Percentiles rank a stretch among this genome's conserved stretches.
Evolutionary conservation across 2,797 vertebrate species (phyloP).

Genomic region (Numenius phaeopus): DNA sequence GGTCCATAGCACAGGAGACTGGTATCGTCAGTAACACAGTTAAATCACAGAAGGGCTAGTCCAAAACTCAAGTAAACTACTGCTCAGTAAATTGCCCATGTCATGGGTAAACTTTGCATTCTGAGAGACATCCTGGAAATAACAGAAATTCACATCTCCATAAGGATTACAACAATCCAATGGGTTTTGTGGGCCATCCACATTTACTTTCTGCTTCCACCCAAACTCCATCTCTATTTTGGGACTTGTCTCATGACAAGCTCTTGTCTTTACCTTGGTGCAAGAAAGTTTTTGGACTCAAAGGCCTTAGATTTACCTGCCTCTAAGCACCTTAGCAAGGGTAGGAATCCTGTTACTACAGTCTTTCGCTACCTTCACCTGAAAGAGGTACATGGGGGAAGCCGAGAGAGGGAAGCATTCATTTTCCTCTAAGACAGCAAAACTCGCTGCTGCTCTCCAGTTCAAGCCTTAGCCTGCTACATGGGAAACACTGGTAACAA

Average conservation of each 20-base stretch:
- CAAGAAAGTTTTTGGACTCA: background rate
- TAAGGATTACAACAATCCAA: background rate
- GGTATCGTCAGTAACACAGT: accelerated
- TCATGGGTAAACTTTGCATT: background rate
- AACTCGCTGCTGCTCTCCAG: background rate
- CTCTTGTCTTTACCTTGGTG: background rate
- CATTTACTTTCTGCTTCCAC: background rate
- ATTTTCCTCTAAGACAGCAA: background rate
- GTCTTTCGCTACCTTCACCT: accelerated
- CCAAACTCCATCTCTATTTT: background rate
- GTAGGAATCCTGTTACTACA: background rate
- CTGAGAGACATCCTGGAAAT: background rate
- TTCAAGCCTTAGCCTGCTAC: background rate
- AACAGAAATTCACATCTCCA: background rate
- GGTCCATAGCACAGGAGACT: background rate
- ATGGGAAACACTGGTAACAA: accelerated
- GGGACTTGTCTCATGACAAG: background rate
- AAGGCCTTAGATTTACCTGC: background rate
- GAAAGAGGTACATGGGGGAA: background rate
- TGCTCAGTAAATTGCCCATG: background rate
- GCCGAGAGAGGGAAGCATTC: background rate
- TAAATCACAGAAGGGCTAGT: background rate
- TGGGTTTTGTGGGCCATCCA: background rate
- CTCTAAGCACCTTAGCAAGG: accelerated
- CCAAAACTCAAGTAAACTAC: background rate